phyloP scores from a whole-genome alignment of 2,888 invertebrate genomes.

The Seladonia tumulorum region DNA sequence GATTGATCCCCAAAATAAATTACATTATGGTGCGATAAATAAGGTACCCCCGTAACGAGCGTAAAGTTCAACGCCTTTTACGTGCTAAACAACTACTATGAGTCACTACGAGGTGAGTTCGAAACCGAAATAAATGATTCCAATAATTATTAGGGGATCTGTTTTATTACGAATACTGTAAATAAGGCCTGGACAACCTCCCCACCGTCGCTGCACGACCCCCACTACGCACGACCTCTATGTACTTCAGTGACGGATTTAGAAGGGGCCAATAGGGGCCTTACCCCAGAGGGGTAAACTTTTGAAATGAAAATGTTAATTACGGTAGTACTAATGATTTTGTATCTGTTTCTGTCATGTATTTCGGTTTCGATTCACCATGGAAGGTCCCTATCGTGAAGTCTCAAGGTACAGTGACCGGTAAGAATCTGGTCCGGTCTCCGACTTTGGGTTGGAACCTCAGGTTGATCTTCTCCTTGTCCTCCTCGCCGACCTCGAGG shows the following conservation, averaged over 20 bases:
- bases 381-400: neutral
- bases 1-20: slow-evolving; percentile 7
- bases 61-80: neutral
- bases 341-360: neutral
- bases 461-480: slow-evolving; percentile 90
- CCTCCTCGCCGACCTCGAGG: slow-evolving; percentile 92
- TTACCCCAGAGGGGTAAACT: too few species aligned
- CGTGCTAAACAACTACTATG: neutral
- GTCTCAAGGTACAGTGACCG: slow-evolving; percentile 90
- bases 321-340: too few species aligned
- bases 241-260: too few species aligned
- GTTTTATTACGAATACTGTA: too few species aligned
- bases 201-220: too few species aligned
- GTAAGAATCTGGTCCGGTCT: slow-evolving; percentile 91
- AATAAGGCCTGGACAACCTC: too few species aligned
- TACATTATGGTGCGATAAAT: slow-evolving; percentile 3
- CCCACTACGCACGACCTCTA: too few species aligned
- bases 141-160: neutral
- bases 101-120: neutral
- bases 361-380: neutral
- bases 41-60: neutral
- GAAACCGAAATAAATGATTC: neutral
- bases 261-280: too few species aligned
- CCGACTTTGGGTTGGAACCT: slow-evolving; percentile 93
- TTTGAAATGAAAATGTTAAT: too few species aligned